Base-by-base conservation (phyloP, 2,113 vertebrate species). In the Osmerus mordax region DNA sequence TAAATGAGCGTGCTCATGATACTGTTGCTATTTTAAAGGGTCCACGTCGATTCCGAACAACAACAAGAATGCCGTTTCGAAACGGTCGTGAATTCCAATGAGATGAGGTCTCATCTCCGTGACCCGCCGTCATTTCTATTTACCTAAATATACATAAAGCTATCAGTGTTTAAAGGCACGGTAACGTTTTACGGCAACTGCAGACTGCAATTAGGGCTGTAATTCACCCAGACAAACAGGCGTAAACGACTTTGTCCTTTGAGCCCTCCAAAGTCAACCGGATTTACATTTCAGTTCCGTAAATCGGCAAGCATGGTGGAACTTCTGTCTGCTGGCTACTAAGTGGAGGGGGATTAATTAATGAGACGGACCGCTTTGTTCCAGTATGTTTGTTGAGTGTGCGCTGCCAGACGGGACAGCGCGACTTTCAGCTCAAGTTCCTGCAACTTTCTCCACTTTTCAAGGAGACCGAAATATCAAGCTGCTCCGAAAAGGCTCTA, bases 311-410 rank as follows among this genome's bases (percentile, higher is more conserved):
- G 77, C 76, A 76, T 73, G 76, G 74, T 61, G 76, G 80, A 86
- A 80, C 83, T 78, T 86, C 21, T 81, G 81, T 86, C 84, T 86
- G 74, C 86, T 82, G 78, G 78, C 65, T 76, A 14, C 79, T 79
- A 78, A 87, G 77, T 81, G 80, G 77, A 73, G 86, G 73, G 83
- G 84, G 81, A 88, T 87, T 89, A 88, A 87, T 89, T 89, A 89
- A 81, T 79, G 78, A 89, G 83, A 82, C 69, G 56, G 83, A 82
- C 78, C 41, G 23, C 60, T 75, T 63, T 65, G 74, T 82, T 85
- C 81, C 72, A 67, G 19, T 28, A 67, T 79, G 80, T 87, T 84
- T 76, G 70, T 58, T 67, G 65, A 72, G 67, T 71, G 68, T 75
- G 72, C 52, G 16, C 78, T 70, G 32, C 74, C 28, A 82, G 72